Conservation (phyloP, 2,797 vertebrate genomes). For the Micrastur ruficollis region DNA sequence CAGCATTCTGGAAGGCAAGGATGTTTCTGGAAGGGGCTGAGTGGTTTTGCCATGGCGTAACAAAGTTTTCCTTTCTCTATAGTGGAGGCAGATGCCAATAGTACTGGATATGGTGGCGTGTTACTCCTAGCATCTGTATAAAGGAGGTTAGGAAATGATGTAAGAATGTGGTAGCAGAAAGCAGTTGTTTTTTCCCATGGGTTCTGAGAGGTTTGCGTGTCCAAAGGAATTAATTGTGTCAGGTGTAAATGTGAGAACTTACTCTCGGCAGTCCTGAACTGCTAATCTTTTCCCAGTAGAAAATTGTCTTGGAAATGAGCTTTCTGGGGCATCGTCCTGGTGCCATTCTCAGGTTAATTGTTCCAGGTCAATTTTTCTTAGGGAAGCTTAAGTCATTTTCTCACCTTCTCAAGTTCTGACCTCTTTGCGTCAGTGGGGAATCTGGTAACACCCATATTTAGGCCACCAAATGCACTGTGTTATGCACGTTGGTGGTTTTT, state of each 20-base stretch:
- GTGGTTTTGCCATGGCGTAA: background rate
- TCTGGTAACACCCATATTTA: slow-evolving; percentile 34
- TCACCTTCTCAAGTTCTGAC: slow-evolving; percentile 8
- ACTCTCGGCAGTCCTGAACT: background rate
- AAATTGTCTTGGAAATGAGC: background rate
- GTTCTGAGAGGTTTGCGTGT: background rate
- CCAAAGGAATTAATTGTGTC: background rate
- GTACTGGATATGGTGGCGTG: background rate
- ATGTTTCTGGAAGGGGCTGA: slow-evolving; percentile 17
- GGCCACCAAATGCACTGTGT: background rate
- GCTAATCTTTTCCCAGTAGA: background rate
- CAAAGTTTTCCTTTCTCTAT: slow-evolving; percentile 9
- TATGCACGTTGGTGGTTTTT: background rate
- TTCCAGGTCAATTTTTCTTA: slow-evolving; percentile 40
- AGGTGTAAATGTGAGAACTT: slow-evolving; percentile 2
- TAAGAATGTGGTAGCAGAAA: slow-evolving; percentile 6
- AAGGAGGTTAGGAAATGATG: background rate
- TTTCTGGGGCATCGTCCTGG: background rate
- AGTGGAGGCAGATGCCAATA: slow-evolving; percentile 1
- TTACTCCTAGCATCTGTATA: background rate
- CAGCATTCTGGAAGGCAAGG: background rate
- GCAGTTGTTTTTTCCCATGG: background rate
- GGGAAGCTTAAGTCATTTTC: slow-evolving; percentile 44
- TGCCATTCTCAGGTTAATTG: slow-evolving; percentile 26
- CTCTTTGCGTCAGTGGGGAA: slow-evolving; percentile 17